phyloP scores from a whole-genome alignment of 2,113 vertebrate genomes.

The Pomatostomus ruficeps region DNA sequence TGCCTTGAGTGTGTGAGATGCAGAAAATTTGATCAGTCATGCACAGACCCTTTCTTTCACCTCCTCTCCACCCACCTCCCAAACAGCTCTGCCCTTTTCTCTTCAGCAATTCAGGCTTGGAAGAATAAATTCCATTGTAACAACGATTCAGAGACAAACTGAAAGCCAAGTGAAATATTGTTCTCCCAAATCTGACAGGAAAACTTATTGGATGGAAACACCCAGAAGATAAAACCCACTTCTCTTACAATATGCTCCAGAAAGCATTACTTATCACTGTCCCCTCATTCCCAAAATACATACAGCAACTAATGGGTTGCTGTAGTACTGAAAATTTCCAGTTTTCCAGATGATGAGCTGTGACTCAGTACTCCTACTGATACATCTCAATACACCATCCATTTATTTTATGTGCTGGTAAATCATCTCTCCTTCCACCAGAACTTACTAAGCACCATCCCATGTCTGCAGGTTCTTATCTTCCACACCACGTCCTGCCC shows the following conservation, averaged over 20 bases:
- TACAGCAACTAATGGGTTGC: constrained; percentile 12
- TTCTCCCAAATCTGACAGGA: constrained; percentile 27
- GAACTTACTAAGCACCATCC: not conserved
- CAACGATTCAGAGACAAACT: constrained; percentile 48
- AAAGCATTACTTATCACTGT: constrained; percentile 41
- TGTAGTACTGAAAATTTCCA: constrained; percentile 33
- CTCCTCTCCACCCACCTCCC: not conserved
- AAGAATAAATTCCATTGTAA: constrained; percentile 44
- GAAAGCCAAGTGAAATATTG: constrained; percentile 41
- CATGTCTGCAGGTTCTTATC: not conserved
- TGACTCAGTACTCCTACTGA: constrained; percentile 50
- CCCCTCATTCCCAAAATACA: constrained; percentile 24
- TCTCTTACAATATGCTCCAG: constrained; percentile 20
- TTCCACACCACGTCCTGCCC: not conserved
- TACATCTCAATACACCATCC: not conserved
- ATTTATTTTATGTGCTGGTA: constrained; percentile 39
- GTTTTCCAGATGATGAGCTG: constrained; percentile 56
- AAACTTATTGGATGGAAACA: constrained; percentile 36
- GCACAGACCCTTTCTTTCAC: not conserved
- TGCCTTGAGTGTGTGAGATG: not conserved
- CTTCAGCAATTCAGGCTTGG: constrained; percentile 1
- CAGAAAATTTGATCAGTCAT: not conserved
- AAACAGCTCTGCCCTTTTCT: not conserved
- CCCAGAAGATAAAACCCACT: constrained; percentile 32
- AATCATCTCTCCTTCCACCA: not conserved